A percentile compares a stretch with the other conserved stretches of the same genome.
phyloP scores from a whole-genome alignment of 2,113 vertebrate genomes.

The Glaucomys volans region DNA sequence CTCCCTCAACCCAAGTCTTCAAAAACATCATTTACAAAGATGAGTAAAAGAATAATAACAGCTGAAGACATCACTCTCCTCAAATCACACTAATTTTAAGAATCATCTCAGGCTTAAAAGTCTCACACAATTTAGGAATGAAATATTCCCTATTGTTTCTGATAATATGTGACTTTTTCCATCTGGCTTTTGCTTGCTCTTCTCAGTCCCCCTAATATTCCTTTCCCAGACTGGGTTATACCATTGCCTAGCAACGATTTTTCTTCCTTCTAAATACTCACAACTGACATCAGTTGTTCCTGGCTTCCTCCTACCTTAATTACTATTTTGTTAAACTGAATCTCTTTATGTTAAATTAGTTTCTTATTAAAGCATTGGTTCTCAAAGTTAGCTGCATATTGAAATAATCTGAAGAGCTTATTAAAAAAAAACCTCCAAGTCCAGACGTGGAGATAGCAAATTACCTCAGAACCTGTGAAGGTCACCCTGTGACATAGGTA shows the following conservation, averaged over 20 bases:
- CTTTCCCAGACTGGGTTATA: not conserved
- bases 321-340: not conserved
- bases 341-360: not conserved
- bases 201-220: not conserved
- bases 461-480: not conserved
- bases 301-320: not conserved
- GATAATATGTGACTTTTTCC: not conserved
- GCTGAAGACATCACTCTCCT: not conserved
- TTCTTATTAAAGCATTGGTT: not conserved
- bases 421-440: not conserved
- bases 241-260: not conserved
- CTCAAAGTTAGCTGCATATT: not conserved
- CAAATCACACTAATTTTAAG: not conserved
- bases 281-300: not conserved
- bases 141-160: not conserved
- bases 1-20: not conserved
- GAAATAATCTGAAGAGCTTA: not conserved
- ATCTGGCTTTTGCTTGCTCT: not conserved
- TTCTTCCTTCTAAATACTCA: not conserved
- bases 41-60: not conserved
- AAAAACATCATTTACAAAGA: not conserved
- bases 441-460: not conserved
- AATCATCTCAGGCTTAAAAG: not conserved
- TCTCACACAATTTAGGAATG: no score
- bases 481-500: not conserved